Conservation (phyloP, 1,140 invertebrate species). For the Thalassaphorura encarpata region DNA sequence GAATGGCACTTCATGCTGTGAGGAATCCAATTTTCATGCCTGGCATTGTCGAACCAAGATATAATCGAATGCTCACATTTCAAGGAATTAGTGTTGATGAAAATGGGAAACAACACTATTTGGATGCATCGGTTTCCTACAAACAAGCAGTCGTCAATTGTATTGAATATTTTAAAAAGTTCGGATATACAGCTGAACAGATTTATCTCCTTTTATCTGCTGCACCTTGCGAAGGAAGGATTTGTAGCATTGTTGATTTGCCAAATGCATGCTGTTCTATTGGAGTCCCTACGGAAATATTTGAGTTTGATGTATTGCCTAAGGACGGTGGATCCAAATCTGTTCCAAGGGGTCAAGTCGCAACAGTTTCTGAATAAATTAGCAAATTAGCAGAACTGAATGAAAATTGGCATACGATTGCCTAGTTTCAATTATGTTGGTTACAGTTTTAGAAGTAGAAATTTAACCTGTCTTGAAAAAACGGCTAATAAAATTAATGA, state of each 20-base stretch:
- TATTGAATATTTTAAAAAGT: slow-evolving; percentile 22
- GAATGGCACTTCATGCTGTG: slow-evolving; percentile 5
- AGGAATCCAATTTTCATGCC: slow-evolving; percentile 25
- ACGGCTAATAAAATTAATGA: too few relatives aligned
- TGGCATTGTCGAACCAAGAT: slow-evolving; percentile 23
- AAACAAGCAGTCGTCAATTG: slow-evolving; percentile 18
- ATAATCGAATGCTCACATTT: slow-evolving; percentile 19
- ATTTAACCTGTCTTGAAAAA: too few relatives aligned
- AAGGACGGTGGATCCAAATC: too few relatives aligned
- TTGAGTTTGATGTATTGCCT: too few relatives aligned
- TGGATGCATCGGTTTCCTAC: slow-evolving; percentile 16
- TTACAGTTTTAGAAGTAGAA: too few relatives aligned
- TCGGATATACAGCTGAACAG: slow-evolving; percentile 25
- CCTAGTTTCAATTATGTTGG: too few relatives aligned
- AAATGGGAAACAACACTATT: slow-evolving; percentile 10
- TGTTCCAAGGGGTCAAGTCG: too few relatives aligned
- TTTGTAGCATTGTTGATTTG: slow-evolving; percentile 14
- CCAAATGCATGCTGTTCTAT: slow-evolving; percentile 23
- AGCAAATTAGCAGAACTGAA: too few relatives aligned
- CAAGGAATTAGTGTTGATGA: slow-evolving; percentile 23
- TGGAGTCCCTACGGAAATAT: slow-evolving; percentile 23
- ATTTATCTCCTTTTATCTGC: slow-evolving; percentile 15
- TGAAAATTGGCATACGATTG: too few relatives aligned
- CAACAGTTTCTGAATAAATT: too few relatives aligned
- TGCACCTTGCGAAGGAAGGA: slow-evolving; percentile 20